These are phyloP conservation scores for Taeniopygia guttata DNA, from an alignment of 2,797 vertebrate species.

Conservation along the genomic window DNA sequence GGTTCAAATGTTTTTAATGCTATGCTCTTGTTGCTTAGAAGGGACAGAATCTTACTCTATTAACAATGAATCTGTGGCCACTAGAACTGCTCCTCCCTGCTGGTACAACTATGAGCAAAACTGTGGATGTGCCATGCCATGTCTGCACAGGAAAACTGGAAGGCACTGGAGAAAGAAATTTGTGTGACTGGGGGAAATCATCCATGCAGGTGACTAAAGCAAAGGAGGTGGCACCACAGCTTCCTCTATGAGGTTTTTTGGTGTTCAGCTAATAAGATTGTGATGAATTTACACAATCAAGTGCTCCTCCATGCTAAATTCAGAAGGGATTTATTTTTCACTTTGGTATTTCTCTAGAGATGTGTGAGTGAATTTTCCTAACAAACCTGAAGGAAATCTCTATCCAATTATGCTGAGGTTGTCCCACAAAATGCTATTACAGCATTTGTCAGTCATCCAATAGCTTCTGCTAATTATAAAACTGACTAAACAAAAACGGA, in stretches of 20 bases:
- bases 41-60: not conserved
- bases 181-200: not conserved
- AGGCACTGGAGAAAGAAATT: not conserved
- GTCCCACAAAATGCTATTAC: not conserved
- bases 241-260: not conserved
- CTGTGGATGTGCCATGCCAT: not conserved
- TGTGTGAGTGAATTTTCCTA: not conserved
- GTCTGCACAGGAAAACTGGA: not conserved
- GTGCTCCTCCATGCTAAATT: not conserved
- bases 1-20: not conserved
- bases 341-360: not conserved
- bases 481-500: not conserved
- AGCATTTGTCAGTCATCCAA: not conserved
- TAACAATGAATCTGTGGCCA: not conserved
- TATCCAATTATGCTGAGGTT: not conserved
- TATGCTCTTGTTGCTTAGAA: not conserved
- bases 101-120: accelerated
- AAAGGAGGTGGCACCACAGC: not conserved
- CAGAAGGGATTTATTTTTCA: not conserved
- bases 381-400: not conserved
- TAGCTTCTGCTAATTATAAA: not conserved
- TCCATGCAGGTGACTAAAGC: not conserved
- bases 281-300: not conserved
- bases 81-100: not conserved
- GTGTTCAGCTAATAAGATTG: not conserved